Evolutionary conservation across 1,140 invertebrate genomes (phyloP), one percentile per base, ranked within the genome.

Genomic region (Ceratina australensis): DNA sequence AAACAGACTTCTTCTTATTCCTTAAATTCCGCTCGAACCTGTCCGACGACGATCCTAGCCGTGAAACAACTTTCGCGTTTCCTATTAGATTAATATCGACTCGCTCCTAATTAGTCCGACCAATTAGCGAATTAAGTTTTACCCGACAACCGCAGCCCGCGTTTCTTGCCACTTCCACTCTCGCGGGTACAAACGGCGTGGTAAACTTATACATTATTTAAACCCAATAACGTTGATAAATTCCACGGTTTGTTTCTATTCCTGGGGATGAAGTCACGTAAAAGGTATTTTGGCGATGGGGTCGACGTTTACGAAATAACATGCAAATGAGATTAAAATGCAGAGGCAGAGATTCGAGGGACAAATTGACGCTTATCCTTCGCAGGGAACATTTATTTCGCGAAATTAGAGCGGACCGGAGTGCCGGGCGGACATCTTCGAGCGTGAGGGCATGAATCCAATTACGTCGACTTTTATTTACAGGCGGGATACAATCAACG

Each of bases 11-110:
- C 69, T 56, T 83, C 71, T 83, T 82, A 72, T 28, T 82, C 52
- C 52, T n/a, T 67, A 67, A 75, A 83, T 82, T 83, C 81, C 81
- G 59, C 57, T 77, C 73, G 74, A 60, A 61, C 49, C 69, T 60
- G 74, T 47, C 42, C 71, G 56, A 33, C 71, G 65, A 26, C 24
- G 20, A 47, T 50, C 12, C 74, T 50, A 49, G 16, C 65, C 56
- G 61, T 64, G 33, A 71, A 79, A 72, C 59, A 20, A 79, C 28
- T 50, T 57, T 72, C 65, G 20, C 50, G 57, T 47, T 47, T 7
- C 16, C 22, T 52, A 49, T 61, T 72, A 56, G 57, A 63, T 64
- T 64, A 57, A 78, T 64, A 78, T 64, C 75, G 75, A 61, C 15
- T 47, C 59, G 61, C 15, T 20, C 22, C 54, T 69, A 69, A 76